phyloP scores from a whole-genome alignment of 2,797 vertebrate genomes.

The Typhlichthys subterraneus region DNA sequence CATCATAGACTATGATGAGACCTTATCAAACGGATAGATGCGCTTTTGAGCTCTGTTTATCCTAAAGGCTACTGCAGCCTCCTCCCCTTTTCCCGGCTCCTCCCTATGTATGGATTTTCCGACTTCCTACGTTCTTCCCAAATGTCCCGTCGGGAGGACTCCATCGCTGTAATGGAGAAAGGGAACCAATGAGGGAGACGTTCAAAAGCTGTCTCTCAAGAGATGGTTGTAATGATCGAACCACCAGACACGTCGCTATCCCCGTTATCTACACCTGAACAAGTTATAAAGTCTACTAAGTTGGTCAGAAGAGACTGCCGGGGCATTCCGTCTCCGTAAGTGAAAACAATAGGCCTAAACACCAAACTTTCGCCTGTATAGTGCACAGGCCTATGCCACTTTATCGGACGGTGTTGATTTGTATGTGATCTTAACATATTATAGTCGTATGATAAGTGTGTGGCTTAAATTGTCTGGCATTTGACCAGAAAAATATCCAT shows the following conservation, averaged over 20 bases:
- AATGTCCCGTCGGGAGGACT: constrained; percentile 44
- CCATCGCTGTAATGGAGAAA: constrained; percentile 6
- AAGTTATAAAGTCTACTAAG: constrained; percentile 22
- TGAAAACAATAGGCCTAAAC: constrained; percentile 13
- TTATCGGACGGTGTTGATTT: too few relatives aligned
- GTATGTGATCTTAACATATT: too few relatives aligned
- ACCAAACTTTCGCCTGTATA: too few relatives aligned
- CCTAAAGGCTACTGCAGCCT: constrained; percentile 4
- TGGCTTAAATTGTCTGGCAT: too few relatives aligned
- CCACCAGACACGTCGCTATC: constrained; percentile 55
- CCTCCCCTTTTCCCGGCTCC: constrained; percentile 64
- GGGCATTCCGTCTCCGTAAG: constrained; percentile 65
- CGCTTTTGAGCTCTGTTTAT: too few relatives aligned
- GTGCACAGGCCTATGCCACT: too few relatives aligned
- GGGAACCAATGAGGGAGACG: constrained; percentile 17
- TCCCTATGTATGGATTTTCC: constrained; percentile 39
- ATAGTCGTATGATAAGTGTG: too few relatives aligned
- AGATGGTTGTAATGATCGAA: constrained; percentile 69
- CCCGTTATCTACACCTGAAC: constrained; percentile 58
- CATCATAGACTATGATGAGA: too few relatives aligned
- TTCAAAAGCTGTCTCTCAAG: constrained; percentile 11
- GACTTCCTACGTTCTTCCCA: constrained; percentile 47
- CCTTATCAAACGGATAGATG: too few relatives aligned
- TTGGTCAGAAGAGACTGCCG: constrained; percentile 51
- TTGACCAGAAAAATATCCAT: too few relatives aligned